These are phyloP conservation scores for Meliscaeva auricollis DNA, from an alignment of 2,888 invertebrate genomes.

Conservation along the genomic window DNA sequence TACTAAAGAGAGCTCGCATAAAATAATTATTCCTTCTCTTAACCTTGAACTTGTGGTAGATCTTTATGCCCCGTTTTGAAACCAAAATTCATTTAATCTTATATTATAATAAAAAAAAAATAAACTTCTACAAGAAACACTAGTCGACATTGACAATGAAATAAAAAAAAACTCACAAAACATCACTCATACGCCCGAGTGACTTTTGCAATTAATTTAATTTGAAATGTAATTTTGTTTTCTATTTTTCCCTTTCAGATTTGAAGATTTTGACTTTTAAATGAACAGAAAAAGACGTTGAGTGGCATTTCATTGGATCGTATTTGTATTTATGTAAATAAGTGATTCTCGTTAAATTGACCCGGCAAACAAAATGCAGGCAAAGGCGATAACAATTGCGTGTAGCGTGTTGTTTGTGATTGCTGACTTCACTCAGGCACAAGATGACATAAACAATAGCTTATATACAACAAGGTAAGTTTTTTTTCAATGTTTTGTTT, in stretches of 20 bases:
- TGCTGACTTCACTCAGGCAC: slow-evolving; percentile 58
- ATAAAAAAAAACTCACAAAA: slow-evolving; percentile 16
- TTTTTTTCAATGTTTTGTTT: no score
- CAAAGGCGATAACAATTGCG: slow-evolving; percentile 64
- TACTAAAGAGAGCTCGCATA: background rate
- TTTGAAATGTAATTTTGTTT: slow-evolving; percentile 13
- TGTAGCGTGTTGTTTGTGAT: slow-evolving; percentile 67
- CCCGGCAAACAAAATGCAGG: slow-evolving; percentile 48
- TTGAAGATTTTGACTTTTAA: slow-evolving; percentile 18
- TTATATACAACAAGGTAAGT: slow-evolving; percentile 69
- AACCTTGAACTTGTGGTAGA: slow-evolving; percentile 54
- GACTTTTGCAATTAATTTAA: slow-evolving; percentile 10
- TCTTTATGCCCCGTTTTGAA: slow-evolving; percentile 3
- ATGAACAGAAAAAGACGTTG: slow-evolving; percentile 25
- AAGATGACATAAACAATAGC: slow-evolving; percentile 62
- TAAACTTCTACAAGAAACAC: background rate
- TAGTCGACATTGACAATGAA: slow-evolving; percentile 44
- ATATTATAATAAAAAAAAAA: background rate
- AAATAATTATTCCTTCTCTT: background rate
- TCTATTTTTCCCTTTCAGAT: slow-evolving; percentile 25
- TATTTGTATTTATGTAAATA: slow-evolving; percentile 37
- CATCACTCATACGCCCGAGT: slow-evolving; percentile 48
- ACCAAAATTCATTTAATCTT: slow-evolving; percentile 19
- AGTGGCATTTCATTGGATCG: slow-evolving; percentile 3
- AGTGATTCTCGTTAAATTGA: slow-evolving; percentile 21